These are phyloP conservation scores for Galeopsomyia nigrocyanea DNA, from an alignment of 2,888 invertebrate genomes.

Conservation along the genomic window DNA sequence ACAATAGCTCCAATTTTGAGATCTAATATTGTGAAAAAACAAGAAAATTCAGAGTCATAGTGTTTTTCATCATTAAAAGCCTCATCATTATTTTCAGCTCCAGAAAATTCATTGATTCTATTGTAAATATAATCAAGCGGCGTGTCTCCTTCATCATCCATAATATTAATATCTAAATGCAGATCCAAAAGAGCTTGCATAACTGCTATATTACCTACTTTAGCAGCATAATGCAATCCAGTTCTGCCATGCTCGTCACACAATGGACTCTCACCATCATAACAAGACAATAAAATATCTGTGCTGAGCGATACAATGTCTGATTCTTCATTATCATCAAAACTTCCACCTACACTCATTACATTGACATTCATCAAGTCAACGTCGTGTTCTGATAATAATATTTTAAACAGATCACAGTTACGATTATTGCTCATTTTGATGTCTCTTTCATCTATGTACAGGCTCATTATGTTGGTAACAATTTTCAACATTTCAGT, in stretches of 20 bases:
- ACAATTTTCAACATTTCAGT: background rate
- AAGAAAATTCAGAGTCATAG: slow-evolving; percentile 23
- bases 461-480: slow-evolving; percentile 5
- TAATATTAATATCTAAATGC: slow-evolving; percentile 22
- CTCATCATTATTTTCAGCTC: background rate
- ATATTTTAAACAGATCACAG: slow-evolving; percentile 16
- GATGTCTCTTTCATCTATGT: background rate
- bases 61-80: slow-evolving; percentile 4
- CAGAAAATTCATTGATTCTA: slow-evolving; percentile 10
- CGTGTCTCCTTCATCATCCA: slow-evolving; percentile 17
- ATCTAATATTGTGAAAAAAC: slow-evolving; percentile 17
- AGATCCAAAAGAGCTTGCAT: slow-evolving; percentile 28
- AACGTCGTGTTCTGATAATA: slow-evolving; percentile 14
- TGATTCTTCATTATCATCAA: slow-evolving; percentile 13
- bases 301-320: slow-evolving; percentile 10
- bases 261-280: slow-evolving; percentile 27
- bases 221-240: slow-evolving; percentile 31
- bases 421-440: slow-evolving; percentile 1
- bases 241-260: slow-evolving; percentile 26
- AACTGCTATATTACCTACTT: slow-evolving; percentile 23
- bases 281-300: slow-evolving; percentile 16
- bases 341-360: slow-evolving; percentile 12
- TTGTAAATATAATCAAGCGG: slow-evolving; percentile 13
- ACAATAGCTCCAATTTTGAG: slow-evolving; percentile 28
- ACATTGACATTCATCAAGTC: slow-evolving; percentile 13